phyloP scores from a whole-genome alignment of 2,888 invertebrate species.

The Metalampra italica region DNA sequence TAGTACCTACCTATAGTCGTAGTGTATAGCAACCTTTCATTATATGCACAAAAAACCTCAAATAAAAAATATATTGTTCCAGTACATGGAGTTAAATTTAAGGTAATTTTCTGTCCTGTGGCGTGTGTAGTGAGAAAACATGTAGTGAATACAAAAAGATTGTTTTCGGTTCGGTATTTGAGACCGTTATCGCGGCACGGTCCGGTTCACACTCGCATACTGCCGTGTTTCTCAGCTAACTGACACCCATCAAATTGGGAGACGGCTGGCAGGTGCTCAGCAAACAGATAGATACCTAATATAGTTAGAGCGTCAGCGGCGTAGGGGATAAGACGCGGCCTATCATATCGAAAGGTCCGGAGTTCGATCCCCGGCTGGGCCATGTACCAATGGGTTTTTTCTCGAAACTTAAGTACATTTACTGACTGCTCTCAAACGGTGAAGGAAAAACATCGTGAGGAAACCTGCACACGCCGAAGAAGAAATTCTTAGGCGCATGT shows the following conservation, averaged over 20 bases:
- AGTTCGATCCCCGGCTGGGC: too few species aligned
- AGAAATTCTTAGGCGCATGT: too few species aligned
- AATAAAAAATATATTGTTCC: not conserved
- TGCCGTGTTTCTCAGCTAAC: not conserved
- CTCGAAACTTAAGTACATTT: too few species aligned
- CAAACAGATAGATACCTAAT: too few species aligned
- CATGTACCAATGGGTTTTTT: too few species aligned
- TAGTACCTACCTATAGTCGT: too few species aligned
- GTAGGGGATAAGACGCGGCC: too few species aligned
- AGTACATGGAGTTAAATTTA: not conserved
- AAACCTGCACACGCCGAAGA: too few species aligned
- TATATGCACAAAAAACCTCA: not conserved
- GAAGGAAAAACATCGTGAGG: too few species aligned
- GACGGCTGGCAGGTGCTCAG: not conserved
- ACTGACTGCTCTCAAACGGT: too few species aligned
- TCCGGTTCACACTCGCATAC: conserved; percentile 12
- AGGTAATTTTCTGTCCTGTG: conserved; percentile 8
- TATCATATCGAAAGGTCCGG: too few species aligned
- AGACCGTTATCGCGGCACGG: conserved; percentile 25
- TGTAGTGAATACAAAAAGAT: conserved; percentile 22
- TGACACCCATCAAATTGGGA: not conserved
- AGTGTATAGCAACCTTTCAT: conserved; percentile 10
- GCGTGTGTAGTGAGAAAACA: conserved; percentile 7
- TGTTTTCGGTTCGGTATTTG: conserved; percentile 16
- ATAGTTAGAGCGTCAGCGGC: too few species aligned